Evolutionary conservation across 2,888 invertebrate genomes (phyloP), one percentile per base, ranked within the genome.

Genomic region (Agrochola lota): DNA sequence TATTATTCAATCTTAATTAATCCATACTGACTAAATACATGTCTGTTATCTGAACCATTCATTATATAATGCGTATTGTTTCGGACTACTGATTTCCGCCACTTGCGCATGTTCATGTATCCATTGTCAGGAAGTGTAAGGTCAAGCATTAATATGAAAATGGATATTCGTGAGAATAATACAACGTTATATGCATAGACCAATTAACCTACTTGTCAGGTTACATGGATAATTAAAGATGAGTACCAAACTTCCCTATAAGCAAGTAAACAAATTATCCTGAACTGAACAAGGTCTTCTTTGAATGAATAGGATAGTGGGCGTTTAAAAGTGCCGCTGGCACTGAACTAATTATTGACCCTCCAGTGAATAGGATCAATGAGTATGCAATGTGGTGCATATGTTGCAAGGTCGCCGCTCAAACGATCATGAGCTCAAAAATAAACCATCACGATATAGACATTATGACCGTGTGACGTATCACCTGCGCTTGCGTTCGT

Each of bases 271-370:
- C 73, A 72, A 87, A 82, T 87, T 77, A 83, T 88, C 81, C 68
- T 79, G 43, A 78, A 79, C 80, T 80, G 55, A 78, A 80, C 79
- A 75, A 89, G 80, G 80, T 75, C 85, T 87, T 82, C 89, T 89
- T 89, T 75, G 81, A 80, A 85, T 79, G 92, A 92, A 94, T 92
- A 91, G 77, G 87, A 85, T 78, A 74, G 94, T 94, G 91, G 94
- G 94, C 92, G 94, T 91, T 81, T 82, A 86, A 92, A 93, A 92
- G 86, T 87, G 83, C 90, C 91, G 85, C 90, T 90, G 91, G 73
- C 87, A 81, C 66, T 90, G 83, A 82, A 88, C 88, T 91, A 94
- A 94, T 92, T 92, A 92, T 89, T 92, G 91, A 90, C 91, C 93
- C 91, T 90, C 90, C 89, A 86, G 90, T 91, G 87, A 86, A 87